Base-by-base conservation (phyloP, 1,140 invertebrate species). In the Brachionus rubens region DNA sequence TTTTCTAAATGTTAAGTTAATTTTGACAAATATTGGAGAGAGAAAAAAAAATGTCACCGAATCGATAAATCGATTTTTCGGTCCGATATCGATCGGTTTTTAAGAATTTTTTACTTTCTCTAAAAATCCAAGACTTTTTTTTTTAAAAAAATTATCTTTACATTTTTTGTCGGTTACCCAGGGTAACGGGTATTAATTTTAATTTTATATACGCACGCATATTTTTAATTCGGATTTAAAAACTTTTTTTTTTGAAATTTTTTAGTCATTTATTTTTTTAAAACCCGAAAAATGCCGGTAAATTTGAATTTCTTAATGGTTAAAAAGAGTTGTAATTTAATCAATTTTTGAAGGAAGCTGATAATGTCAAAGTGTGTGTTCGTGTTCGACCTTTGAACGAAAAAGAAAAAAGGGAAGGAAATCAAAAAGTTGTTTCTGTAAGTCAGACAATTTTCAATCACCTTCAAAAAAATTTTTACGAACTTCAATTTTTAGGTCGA, bases 321-420 rank as follows among this genome's bases (percentile, higher is more conserved):
- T n/a, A n/a, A n/a, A n/a, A n/a, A n/a, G n/a, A n/a, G n/a, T n/a
- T n/a, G n/a, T n/a, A n/a, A n/a, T n/a, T n/a, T n/a, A n/a, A n/a
- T n/a, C n/a, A n/a, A n/a, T n/a, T n/a, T n/a, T n/a, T n/a, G n/a
- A 26, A 72, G 46, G 46, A 33, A 28, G 16, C 68, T 19, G 93
- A 95, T 86, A 88, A 90, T 78, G 92, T 95, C 19, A 92, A 92
- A 86, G 92, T 95, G 14, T 91, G 94, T 56, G 91, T 94, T 76
- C 87, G 93, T 85, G 95, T 92, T 87, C 89, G 93, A 41, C 93
- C 93, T 16, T 91, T 94, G 87, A 93, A 92, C 85, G 83, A 86
- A 50, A 86, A 90, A 78, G 91, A 93, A 85, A 88, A 87, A 65
- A 86, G 87, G 48, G 81, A 90, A 21, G 89, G 90, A 75, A 91